Base-by-base conservation (phyloP, 2,888 invertebrate species). In the Euspilapteryx auroguttella region DNA sequence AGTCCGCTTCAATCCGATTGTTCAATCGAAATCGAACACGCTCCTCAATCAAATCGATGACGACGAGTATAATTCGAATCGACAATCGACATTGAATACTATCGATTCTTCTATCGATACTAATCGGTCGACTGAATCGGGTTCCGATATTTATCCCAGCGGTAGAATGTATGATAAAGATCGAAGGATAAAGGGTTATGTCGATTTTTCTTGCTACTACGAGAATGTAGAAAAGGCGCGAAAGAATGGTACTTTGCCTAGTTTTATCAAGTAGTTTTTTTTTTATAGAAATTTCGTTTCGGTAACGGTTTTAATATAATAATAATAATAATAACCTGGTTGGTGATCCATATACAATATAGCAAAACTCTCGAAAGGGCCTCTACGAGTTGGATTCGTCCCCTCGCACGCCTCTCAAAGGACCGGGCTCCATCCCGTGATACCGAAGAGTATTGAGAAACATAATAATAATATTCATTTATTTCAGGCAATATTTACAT, bases 191-290 rank as follows among this genome's bases (percentile, higher is more conserved):
- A 81, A 82, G 29, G 81, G 90, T 0, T 94, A 94, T 49, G 91
- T 94, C 0, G 87, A 91, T 55, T 94, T 94, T 55, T 76, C 84
- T 1, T 86, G 85, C 44, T 94, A 87, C 65, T 89, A 84, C 42
- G 78, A 79, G 33, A 87, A 86, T 47, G 80, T 88, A 1, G 83
- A 85, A 21, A 80, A 78, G 36, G 86, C 86, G 2, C 76, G 79
- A 35, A 64, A 66, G 34, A 82, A 82, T 42, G 86, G 87, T 0
- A 82, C 80, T 0, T 47, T 88, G 32, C 87, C 88, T 2, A 64
- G 75, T 35, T 82, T 79, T 45, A 80, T 86, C 41, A 52, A 66
- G 36, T 68, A 42, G 45, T 22, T 26, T 14, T 12, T 30, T 26
- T 25, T 10, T n/a, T n/a, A 14, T 12, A 25, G 27, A 20, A 20